phyloP scores from a whole-genome alignment of 2,113 vertebrate genomes.

The Bubalus kerabau region DNA sequence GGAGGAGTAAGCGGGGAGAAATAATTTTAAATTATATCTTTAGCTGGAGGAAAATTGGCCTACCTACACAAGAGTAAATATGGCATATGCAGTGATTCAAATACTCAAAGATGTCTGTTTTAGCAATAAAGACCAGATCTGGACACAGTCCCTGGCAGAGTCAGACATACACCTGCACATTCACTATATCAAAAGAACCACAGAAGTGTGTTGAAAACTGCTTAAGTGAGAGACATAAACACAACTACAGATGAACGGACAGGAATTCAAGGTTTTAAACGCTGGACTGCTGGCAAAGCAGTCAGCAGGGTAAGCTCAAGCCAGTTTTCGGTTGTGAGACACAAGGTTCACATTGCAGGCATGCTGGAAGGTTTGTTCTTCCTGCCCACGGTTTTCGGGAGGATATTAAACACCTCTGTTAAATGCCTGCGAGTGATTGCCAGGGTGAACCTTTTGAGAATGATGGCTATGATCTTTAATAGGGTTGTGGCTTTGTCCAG shows the following conservation, averaged over 20 bases:
- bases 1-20: constrained; percentile 43
- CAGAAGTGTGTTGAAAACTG: constrained; percentile 60
- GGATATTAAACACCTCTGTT: constrained; percentile 29
- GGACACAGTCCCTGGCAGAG: constrained; percentile 54
- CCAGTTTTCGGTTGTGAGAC: constrained; percentile 12
- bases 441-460: constrained; percentile 17
- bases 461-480: constrained; percentile 20
- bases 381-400: constrained; percentile 32
- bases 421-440: constrained; percentile 45
- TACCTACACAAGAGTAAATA: constrained; percentile 52
- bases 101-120: constrained; percentile 57
- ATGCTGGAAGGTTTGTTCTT: constrained; percentile 22
- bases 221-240: constrained; percentile 64
- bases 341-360: constrained; percentile 30
- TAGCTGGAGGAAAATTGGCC: constrained; percentile 55
- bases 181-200: constrained; percentile 48
- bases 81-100: constrained; percentile 12
- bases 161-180: constrained; percentile 42
- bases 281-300: constrained; percentile 39
- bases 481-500: constrained; percentile 33
- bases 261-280: constrained; percentile 41
- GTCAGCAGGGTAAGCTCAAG: background rate
- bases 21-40: constrained; percentile 64
- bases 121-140: constrained; percentile 59
- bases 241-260: constrained; percentile 53